Percentiles rank a stretch among this genome's conserved stretches.
These are phyloP conservation scores for Mercenaria mercenaria DNA, from an alignment of 1,140 invertebrate genomes.

Conservation along the genomic window DNA sequence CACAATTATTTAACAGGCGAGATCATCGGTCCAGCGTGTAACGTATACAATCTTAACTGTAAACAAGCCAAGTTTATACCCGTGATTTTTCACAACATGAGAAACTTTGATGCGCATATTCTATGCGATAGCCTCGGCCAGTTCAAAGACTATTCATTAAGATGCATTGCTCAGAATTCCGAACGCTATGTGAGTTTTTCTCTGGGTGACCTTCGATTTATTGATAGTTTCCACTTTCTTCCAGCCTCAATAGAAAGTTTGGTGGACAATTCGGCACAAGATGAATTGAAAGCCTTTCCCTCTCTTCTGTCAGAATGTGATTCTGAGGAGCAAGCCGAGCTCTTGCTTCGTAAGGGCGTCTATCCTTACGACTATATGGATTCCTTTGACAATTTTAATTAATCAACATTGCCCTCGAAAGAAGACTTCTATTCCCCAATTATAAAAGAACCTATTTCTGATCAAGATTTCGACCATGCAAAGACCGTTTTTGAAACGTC, in stretches of 20 bases:
- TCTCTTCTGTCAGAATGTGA: neutral
- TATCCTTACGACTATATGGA: conserved; percentile 44
- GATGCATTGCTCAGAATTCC: conserved; percentile 82
- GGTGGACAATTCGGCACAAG: conserved; percentile 12
- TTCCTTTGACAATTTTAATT: neutral
- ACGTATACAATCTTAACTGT: neutral
- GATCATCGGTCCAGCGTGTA: neutral
- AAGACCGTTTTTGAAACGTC: conserved; percentile 9
- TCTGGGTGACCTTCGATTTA: neutral
- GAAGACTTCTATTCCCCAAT: conserved; percentile 33
- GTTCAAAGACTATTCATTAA: conserved; percentile 73
- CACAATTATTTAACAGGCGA: conserved; percentile 16
- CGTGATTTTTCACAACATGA: conserved; percentile 85
- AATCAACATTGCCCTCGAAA: neutral
- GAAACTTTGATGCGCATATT: conserved; percentile 83
- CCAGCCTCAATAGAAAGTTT: neutral
- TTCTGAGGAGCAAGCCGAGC: neutral
- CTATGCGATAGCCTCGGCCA: conserved; percentile 76
- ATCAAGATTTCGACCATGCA: conserved; percentile 11
- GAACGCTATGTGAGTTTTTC: conserved; percentile 75
- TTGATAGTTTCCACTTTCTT: conserved; percentile 2
- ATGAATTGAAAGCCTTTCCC: neutral
- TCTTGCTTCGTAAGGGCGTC: conserved; percentile 32
- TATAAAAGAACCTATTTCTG: conserved; percentile 19
- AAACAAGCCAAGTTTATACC: conserved; percentile 69